Evolutionary conservation across 2,113 vertebrate species (phyloP), one percentile per base, ranked within the genome.

Genomic region (Pelvicachromis taeniatus): DNA sequence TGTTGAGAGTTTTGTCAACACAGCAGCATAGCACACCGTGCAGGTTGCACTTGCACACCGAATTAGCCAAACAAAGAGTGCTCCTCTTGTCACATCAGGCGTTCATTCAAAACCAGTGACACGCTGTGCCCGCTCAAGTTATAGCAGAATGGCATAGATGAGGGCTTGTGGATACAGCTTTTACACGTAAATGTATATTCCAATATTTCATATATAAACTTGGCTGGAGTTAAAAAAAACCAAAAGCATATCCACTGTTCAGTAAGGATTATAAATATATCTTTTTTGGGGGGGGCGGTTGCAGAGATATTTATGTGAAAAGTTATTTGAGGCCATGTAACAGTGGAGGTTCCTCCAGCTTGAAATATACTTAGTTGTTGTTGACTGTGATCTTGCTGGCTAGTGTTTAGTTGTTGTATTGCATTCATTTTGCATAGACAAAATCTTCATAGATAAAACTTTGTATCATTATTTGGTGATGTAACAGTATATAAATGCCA

Each of bases 41-140:
- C 65, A 65, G 26, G 48, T 78, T 63, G 3, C 54, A 5, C 19
- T 87, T 61, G 19, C 82, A 50, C 70, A 38, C 84, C 3, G 11
- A 80, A 7, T 45, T 87, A 84, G 17, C 84, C 40, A 90, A 89
- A 93, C 88, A 93, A 93, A 92, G 87, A 85, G 2, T 81, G 5
- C 7, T 48, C 23, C 38, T 54, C 29, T 54, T 38, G 58, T 80
- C 35, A 38, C 19, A 2, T 7, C 59, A 9, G 77, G 48, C 38
- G 23, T 21, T 8, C 59, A 17, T 21, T 68, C 21, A 58, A 35
- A 40, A 17, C 19, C 55, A 17, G 70, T 33, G 5, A 54, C 29
- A 31, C 19, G 2, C 17, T 11, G 31, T 1, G 6, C 9, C 10
- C 7, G 4, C 10, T 40, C 10, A n/a, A 17, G 11, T 14, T 42